These are phyloP conservation scores for Lottia scabra DNA, from an alignment of 2,888 invertebrate species.

Conservation along the genomic window DNA sequence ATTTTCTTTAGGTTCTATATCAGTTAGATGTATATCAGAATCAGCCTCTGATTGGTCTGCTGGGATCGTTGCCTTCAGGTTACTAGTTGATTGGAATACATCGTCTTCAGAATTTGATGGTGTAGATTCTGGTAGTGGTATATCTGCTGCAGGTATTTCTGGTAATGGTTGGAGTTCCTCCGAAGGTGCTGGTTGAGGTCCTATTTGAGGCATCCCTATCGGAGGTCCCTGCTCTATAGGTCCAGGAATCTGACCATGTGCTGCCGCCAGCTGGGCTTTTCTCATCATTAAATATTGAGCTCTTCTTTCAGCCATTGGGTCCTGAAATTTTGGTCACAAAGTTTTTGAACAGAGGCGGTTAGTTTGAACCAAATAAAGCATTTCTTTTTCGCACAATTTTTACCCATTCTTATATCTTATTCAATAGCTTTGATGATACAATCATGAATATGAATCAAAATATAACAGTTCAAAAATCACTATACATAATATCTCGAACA, in stretches of 20 bases:
- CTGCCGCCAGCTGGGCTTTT: background rate
- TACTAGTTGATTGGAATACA: slow-evolving; percentile 18
- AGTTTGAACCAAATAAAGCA: too few relatives aligned
- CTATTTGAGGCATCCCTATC: background rate
- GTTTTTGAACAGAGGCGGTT: too few relatives aligned
- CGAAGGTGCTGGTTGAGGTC: background rate
- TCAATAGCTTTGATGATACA: too few relatives aligned
- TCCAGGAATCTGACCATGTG: background rate
- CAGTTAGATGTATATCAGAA: slow-evolving; percentile 24
- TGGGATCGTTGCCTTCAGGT: background rate
- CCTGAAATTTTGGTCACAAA: background rate
- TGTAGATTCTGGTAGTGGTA: background rate
- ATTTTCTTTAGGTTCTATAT: slow-evolving; percentile 30
- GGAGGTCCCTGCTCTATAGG: too few relatives aligned
- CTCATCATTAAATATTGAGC: background rate
- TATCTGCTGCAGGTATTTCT: background rate
- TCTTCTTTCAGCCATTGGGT: background rate
- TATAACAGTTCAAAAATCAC: too few relatives aligned
- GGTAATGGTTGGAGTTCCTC: background rate
- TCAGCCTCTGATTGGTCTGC: slow-evolving; percentile 26
- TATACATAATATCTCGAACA: too few relatives aligned
- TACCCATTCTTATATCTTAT: too few relatives aligned
- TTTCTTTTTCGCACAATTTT: too few relatives aligned
- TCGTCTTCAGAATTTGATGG: slow-evolving; percentile 22
- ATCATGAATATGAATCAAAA: too few relatives aligned